phyloP scores from a whole-genome alignment of 2,888 invertebrate genomes.

The Timema cristinae region DNA sequence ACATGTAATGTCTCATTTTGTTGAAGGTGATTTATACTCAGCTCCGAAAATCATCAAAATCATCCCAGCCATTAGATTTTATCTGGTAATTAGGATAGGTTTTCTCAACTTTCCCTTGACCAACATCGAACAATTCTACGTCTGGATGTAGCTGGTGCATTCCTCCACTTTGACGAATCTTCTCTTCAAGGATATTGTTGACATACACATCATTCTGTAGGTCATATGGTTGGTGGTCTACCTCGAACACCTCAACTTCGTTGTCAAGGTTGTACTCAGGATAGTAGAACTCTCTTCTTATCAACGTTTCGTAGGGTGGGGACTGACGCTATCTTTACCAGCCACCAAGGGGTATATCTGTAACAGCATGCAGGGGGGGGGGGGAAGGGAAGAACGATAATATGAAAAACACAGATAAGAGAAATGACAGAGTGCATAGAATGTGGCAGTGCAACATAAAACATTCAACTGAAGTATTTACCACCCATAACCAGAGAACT shows the following conservation, averaged over 20 bases:
- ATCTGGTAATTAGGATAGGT: neutral
- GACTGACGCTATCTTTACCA: no score
- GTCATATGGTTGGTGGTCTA: neutral
- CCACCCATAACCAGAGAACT: no score
- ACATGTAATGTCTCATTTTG: no score
- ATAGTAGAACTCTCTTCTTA: neutral
- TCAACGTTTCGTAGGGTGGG: no score
- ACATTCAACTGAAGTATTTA: no score
- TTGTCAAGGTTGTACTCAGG: neutral
- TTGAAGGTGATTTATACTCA: neutral
- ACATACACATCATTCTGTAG: conserved; percentile 2
- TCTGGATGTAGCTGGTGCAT: conserved; percentile 1
- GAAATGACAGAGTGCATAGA: neutral
- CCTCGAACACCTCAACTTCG: neutral
- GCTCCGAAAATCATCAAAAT: neutral
- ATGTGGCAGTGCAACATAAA: no score
- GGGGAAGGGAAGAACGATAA: neutral
- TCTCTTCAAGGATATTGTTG: neutral
- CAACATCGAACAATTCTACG: neutral
- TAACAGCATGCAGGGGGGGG: neutral
- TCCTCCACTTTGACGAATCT: conserved; percentile 4
- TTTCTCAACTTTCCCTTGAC: neutral
- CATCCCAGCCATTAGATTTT: neutral
- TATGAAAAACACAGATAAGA: conserved; percentile 8
- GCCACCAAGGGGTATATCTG: neutral